A percentile compares a stretch with the other conserved stretches of the same genome.
Conservation (phyloP, 2,113 vertebrate species). For the Solea solea region DNA sequence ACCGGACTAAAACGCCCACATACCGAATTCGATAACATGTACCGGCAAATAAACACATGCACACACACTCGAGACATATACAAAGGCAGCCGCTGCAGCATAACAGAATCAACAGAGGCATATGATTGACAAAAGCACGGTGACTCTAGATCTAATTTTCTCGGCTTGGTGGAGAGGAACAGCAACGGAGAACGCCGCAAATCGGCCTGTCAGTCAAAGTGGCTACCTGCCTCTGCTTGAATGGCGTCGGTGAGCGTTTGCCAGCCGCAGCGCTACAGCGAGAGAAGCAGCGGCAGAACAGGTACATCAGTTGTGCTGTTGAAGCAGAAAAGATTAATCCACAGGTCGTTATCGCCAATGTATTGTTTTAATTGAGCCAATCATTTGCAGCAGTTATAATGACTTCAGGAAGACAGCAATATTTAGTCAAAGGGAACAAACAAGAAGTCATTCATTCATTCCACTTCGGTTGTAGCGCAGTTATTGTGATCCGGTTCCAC, state of each 20-base stretch:
- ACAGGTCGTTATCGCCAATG: slow-evolving; percentile 23
- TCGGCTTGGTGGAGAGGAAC: slow-evolving; percentile 70
- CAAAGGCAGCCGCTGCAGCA: slow-evolving; percentile 32
- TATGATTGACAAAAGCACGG: slow-evolving; percentile 69
- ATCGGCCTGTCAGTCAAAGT: slow-evolving; percentile 74
- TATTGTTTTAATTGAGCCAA: slow-evolving; percentile 41
- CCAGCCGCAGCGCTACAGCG: slow-evolving; percentile 1
- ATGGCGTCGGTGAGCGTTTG: not conserved
- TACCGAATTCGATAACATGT: slow-evolving; percentile 29
- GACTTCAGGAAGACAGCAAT: slow-evolving; percentile 11
- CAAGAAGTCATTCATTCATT: slow-evolving; percentile 6
- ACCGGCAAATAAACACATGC: slow-evolving; percentile 34
- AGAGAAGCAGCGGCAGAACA: slow-evolving; percentile 31
- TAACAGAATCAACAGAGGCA: slow-evolving; percentile 38
- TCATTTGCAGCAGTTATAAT: slow-evolving; percentile 21
- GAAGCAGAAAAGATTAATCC: slow-evolving; percentile 56
- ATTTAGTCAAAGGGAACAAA: slow-evolving; percentile 27
- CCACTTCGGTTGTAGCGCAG: not conserved
- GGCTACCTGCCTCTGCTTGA: slow-evolving; percentile 39
- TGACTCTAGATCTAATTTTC: slow-evolving; percentile 73
- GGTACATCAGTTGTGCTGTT: slow-evolving; percentile 37
- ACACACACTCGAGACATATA: slow-evolving; percentile 17
- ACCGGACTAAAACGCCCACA: slow-evolving; percentile 10
- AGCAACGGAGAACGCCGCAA: slow-evolving; percentile 59
- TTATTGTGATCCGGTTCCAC: not conserved